Evolutionary conservation across 2,113 vertebrate genomes (phyloP), one percentile per base, ranked within the genome.

Genomic region (Trachemys scripta): DNA sequence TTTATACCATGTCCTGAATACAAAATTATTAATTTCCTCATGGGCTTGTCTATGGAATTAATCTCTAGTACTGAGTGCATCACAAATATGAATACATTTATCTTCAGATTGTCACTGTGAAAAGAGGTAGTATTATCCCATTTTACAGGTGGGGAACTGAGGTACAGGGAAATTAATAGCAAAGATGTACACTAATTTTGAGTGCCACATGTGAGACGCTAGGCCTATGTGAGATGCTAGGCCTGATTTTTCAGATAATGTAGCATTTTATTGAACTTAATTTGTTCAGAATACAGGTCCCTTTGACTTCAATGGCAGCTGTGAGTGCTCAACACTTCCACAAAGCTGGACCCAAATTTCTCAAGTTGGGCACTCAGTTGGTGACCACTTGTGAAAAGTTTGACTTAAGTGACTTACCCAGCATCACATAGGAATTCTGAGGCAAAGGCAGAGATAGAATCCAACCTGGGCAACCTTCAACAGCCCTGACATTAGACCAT

Each of bases 351-450:
- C 4, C 92, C 27, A 57, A 47, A 5, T 76, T 80, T 84, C 62
- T 93, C 29, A 65, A 65, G 57, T 14, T 31, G 6, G 35, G 35
- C 62, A 17, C 14, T 69, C 35, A n/a, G 62, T n/a, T 31, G 5
- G 35, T 75, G 27, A 47, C 0, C 1, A 76, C 3, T 27, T 54
- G 45, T 80, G 51, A 84, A 89, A 94, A 93, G 22, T 0, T 59
- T 0, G 11, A 2, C 0, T 27, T 87, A 24, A 89, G 11, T 0
- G 3, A 3, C 5, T 89, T 87, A 17, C 75, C 19, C 69, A 89
- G 42, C 78, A n/a, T 54, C 54, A 89, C 27, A 87, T 49, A 89
- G 31, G 72, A 92, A 88, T 29, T 10, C 50, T 16, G 51, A 35
- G 6, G 10, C 80, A 3, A 3, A 38, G 4, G 65, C 31, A 81